A percentile compares a stretch with the other conserved stretches of the same genome.
Conservation (phyloP, 2,113 vertebrate species). For the Atherinomorus stipes region DNA sequence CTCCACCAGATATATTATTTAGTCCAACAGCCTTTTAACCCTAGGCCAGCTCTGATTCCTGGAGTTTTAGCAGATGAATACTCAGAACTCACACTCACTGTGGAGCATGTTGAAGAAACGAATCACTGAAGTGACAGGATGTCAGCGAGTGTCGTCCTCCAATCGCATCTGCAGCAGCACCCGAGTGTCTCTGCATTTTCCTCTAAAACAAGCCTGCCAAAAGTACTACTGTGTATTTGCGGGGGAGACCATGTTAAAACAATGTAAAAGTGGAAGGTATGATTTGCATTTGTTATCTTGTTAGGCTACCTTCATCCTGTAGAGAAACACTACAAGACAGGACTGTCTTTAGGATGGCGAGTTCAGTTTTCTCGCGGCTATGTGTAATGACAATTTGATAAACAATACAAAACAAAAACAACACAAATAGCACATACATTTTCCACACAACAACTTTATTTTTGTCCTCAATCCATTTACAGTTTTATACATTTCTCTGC, state of each 20-base stretch:
- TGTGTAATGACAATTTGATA: too few relatives aligned
- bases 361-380: too few relatives aligned
- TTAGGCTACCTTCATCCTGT: too few relatives aligned
- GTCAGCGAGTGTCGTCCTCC: background rate
- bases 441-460: conserved; percentile 31
- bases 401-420: background rate
- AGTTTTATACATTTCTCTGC: background rate
- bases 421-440: background rate
- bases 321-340: too few relatives aligned
- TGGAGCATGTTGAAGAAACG: background rate
- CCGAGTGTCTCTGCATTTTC: background rate
- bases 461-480: conserved; percentile 5
- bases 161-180: background rate
- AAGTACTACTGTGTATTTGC: too few relatives aligned
- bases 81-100: background rate
- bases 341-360: too few relatives aligned
- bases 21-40: too few relatives aligned
- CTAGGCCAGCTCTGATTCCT: background rate
- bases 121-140: background rate
- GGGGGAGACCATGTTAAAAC: too few relatives aligned
- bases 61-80: background rate
- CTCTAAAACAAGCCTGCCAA: too few relatives aligned
- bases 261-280: too few relatives aligned
- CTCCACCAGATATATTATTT: background rate
- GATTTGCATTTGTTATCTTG: too few relatives aligned